Base-by-base conservation (phyloP, 30 jellyfish, hydroid and myxozoan species). In the Hydractinia echinata region DNA sequence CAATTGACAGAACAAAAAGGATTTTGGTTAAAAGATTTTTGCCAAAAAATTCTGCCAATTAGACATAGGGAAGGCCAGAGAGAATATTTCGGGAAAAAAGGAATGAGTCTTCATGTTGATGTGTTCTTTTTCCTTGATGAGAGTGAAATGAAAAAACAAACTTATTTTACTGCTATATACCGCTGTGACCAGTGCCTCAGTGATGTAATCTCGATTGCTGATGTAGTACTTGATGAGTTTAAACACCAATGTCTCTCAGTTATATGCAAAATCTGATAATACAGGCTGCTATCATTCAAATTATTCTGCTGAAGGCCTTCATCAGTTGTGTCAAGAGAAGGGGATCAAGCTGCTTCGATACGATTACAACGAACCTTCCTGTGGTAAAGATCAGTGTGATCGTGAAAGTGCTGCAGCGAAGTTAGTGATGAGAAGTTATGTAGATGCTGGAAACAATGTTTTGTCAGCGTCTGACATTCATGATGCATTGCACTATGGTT, bases 371-470 rank as follows among this genome's bases (percentile, higher is more conserved):
- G 81, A 71, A 71, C 69, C 81, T 52, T 71, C 55, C 67, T 58
- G 81, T 7, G 81, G 81, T 19, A 71, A 19, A 52, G 81, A 71
- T 50, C 81, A 71, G 81, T 71, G 81, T 71, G 81, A 71, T 71
- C 81, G 81, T 71, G 81, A 71, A 52, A 19, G 60, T 9, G 81
- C 81, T 71, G 81, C 60, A n/a, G 81, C 81, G 1, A 71, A 71
- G 81, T 71, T 54, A 19, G 81, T 71, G 55, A 71, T 71, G 13
- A 71, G 81, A 50, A 71, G 81, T 19, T 71, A 20, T 15, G 8
- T 71, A 19, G 81, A 71, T 71, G 81, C 81, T 20, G 81, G 81
- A 10, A 71, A 71, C 50, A 58, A 71, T 19, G 39, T 71, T 20
- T 71, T 50, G 61, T 20, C 81, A 30, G 81, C 81, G 18, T 16